Evolutionary conservation across 2,797 vertebrate genomes (phyloP), one percentile per base, ranked within the genome.

Genomic region (Percopsis omiscomaycus): DNA sequence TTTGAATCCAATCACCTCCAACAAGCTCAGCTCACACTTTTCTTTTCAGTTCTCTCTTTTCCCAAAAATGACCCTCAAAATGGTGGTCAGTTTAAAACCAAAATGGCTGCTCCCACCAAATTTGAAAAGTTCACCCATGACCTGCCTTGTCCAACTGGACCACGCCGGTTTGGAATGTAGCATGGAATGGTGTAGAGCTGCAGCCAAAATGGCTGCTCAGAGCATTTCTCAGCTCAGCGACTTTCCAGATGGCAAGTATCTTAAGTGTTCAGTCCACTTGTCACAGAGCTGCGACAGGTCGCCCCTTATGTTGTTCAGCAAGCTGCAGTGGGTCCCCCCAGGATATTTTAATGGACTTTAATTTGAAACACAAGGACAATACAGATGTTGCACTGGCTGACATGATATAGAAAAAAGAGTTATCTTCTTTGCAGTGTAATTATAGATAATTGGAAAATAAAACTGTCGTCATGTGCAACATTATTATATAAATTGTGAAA

Each of bases 191-290:
- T 0, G 61, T 70, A 73, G 81, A 71, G 50, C 70, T 67, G 1
- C n/a, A 84, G 86, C 84, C 83, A 84, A 66, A 71, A 68, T 64
- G 73, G 67, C 69, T 61, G 61, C 83, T 73, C 71, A 76, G 73
- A 73, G 83, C 67, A 81, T 88, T 89, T 88, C 68, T 90, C 88
- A 91, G 77, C 75, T 80, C 84, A 69, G 37, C 80, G 84, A 69
- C 77, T 81, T 71, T 89, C 82, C 90, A 91, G 89, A 90, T 89
- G 88, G 84, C 79, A 82, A 83, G 81, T 84, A 82, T 89, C 86
- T 90, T 85, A 83, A 42, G 76, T 76, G 78, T 71, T 73, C 71
- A 75, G 83, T 74, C 79, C 48, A 58, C 81, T 77, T 64, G 80
- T 83, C 83, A 69, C 73, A 55, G 72, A 60, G 63, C 75, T 73